Percentiles rank a stretch among this genome's conserved stretches.
phyloP scores from a whole-genome alignment of 2,888 invertebrate species.

The Aspidiotus destructor region DNA sequence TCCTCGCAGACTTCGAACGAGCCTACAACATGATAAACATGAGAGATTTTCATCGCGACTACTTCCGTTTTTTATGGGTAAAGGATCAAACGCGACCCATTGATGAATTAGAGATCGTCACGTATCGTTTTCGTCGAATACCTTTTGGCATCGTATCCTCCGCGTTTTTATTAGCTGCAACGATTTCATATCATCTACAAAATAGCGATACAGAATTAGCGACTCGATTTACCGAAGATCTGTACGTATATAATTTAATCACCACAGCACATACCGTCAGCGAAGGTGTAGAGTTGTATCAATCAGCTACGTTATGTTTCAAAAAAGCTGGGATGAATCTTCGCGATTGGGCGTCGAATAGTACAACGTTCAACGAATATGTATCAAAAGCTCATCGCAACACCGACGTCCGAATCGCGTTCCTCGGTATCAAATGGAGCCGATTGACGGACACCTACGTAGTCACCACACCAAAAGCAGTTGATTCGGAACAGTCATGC shows the following conservation, averaged over 20 bases:
- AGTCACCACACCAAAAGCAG: neutral
- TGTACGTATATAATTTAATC: neutral
- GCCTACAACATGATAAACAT: too few species aligned
- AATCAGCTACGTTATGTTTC: neutral
- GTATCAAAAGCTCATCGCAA: neutral
- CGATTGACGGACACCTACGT: neutral
- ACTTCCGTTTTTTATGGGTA: too few species aligned
- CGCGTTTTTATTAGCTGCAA: neutral
- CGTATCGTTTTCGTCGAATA: too few species aligned
- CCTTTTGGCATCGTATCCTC: neutral
- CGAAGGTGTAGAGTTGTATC: neutral
- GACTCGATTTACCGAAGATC: too few species aligned
- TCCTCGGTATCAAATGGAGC: neutral
- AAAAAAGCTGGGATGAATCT: neutral
- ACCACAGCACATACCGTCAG: neutral
- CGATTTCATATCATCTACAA: neutral
- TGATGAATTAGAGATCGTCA: too few species aligned
- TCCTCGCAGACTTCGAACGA: too few species aligned
- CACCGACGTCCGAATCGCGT: fast-evolving
- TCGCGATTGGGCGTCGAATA: neutral
- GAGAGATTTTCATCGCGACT: too few species aligned
- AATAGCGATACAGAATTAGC: too few species aligned
- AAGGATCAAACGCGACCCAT: too few species aligned
- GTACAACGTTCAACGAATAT: neutral
- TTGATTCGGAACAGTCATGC: fast-evolving